Base-by-base conservation (phyloP, 2,888 invertebrate species). In the Drosophila falleni region DNA sequence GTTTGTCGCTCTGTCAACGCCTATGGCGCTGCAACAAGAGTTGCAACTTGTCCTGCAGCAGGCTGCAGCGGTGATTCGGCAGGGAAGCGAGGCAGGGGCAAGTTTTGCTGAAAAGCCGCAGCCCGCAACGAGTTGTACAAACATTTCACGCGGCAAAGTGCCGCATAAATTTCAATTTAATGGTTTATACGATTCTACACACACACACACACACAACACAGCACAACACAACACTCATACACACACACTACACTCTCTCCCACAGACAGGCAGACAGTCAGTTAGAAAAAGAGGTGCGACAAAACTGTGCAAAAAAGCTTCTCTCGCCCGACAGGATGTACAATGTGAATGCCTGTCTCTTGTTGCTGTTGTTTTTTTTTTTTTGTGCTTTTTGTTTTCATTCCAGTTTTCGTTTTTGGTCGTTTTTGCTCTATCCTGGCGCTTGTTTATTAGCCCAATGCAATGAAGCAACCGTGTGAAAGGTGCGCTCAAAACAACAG, bases 61-160 rank as follows among this genome's bases (percentile, higher is more conserved):
- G 26, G 5, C 3, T 5, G 29, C n/a, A 10, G n/a, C 41, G 26
- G 41, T 19, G 31, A 11, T 16, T 13, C 29, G 33, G 10, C 1
- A 11, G 5, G 15, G 5, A 8, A 3, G 16, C 16, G 47, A 23
- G 41, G 8, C 1, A 8, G 39, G n/a, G 16, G 53, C 19, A 37
- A 47, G 47, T 56, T 47, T 29, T 58, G 67, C 71, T 70, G 75
- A 71, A 71, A 72, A 86, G 86, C 83, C 88, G 81, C 89, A 85
- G 65, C 89, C 89, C 88, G 81, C 89, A 85, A 89, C 89, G 87
- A 88, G 84, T 85, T 85, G 84, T 85, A 89, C 89, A 87, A 85
- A 88, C 84, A 85, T 85, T 85, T 85, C 84, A 85, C 84, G 84
- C 84, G 89, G 84, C 84, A 89, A 85, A 85, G 84, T 85, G 87